Conservation (phyloP, 2,113 vertebrate species). For the Polyodon spathula region DNA sequence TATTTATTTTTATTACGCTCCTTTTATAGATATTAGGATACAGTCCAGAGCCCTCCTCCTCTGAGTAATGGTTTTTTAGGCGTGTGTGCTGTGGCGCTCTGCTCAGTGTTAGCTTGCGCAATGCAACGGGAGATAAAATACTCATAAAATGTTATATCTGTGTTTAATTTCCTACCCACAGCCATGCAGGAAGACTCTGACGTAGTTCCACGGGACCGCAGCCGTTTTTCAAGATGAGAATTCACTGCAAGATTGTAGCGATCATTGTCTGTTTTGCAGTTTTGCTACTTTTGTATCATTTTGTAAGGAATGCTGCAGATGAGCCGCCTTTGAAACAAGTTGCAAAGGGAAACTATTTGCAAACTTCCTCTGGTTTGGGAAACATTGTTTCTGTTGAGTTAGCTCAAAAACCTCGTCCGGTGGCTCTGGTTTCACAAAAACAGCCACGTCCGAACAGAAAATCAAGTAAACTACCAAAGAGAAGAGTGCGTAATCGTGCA, state of each 20-base stretch:
- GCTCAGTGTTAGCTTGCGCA: conserved; percentile 42
- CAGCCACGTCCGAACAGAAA: conserved; percentile 23
- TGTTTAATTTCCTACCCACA: conserved; percentile 24
- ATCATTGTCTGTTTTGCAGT: conserved; percentile 55
- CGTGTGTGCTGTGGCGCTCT: conserved; percentile 36
- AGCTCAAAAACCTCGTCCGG: conserved; percentile 15
- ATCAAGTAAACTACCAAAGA: conserved; percentile 17
- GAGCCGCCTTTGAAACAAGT: conserved; percentile 46
- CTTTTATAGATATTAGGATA: conserved; percentile 41
- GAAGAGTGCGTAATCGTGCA: conserved; percentile 28
- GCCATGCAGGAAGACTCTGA: conserved; percentile 37
- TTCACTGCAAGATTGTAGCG: conserved; percentile 48
- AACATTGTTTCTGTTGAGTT: conserved; percentile 38
- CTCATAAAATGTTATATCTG: conserved; percentile 37
- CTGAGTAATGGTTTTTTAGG: conserved; percentile 30
- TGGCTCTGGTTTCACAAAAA: conserved; percentile 20
- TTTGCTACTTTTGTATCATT: conserved; percentile 68
- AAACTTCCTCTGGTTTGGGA: conserved; percentile 6
- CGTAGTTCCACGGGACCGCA: conserved; percentile 17
- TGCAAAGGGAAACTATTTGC: conserved; percentile 25
- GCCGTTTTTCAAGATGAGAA: conserved; percentile 51
- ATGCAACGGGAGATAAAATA: conserved; percentile 37
- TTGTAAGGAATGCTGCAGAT: conserved; percentile 48
- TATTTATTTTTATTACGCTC: too few species aligned
- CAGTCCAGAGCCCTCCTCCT: conserved; percentile 40